These are phyloP conservation scores for Nixonia krombeini DNA, from an alignment of 1,140 invertebrate species.

Conservation along the genomic window DNA sequence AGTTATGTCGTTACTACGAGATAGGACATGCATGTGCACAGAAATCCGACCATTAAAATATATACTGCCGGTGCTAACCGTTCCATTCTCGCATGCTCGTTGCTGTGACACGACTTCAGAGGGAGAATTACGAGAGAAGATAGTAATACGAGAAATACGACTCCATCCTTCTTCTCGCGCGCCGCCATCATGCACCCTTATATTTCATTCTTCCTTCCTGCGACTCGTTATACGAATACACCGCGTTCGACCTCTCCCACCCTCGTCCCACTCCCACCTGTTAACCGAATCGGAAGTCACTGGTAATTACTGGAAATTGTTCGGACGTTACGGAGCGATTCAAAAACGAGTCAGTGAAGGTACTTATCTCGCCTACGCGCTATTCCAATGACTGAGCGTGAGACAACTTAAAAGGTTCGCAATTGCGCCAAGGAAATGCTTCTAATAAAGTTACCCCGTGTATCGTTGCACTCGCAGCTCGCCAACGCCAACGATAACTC, in stretches of 20 bases:
- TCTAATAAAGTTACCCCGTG: slow-evolving; percentile 20
- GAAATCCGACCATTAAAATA: slow-evolving; percentile 65
- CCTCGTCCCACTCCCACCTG: slow-evolving; percentile 11
- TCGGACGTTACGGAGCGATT: no score
- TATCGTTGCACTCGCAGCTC: slow-evolving; percentile 3
- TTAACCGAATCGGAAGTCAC: no score
- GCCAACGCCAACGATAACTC: slow-evolving; percentile 1
- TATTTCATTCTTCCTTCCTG: no score
- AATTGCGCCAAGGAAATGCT: not conserved
- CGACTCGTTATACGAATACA: no score
- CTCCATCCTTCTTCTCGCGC: slow-evolving; percentile 51
- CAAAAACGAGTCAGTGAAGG: no score
- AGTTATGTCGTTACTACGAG: slow-evolving; percentile 54
- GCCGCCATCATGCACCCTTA: slow-evolving; percentile 34
- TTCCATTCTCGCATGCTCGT: slow-evolving; percentile 60
- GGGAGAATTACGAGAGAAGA: slow-evolving; percentile 63
- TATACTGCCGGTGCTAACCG: slow-evolving; percentile 58
- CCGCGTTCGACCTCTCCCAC: slow-evolving; percentile 2
- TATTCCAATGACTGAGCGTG: slow-evolving; percentile 2
- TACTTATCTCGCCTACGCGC: no score
- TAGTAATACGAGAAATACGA: slow-evolving; percentile 63
- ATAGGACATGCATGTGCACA: slow-evolving; percentile 56
- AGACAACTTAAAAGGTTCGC: not conserved
- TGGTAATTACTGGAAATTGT: no score
- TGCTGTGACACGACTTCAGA: slow-evolving; percentile 54